Conservation (phyloP, 2,113 vertebrate species). For the Monarcha castaneiventris region DNA sequence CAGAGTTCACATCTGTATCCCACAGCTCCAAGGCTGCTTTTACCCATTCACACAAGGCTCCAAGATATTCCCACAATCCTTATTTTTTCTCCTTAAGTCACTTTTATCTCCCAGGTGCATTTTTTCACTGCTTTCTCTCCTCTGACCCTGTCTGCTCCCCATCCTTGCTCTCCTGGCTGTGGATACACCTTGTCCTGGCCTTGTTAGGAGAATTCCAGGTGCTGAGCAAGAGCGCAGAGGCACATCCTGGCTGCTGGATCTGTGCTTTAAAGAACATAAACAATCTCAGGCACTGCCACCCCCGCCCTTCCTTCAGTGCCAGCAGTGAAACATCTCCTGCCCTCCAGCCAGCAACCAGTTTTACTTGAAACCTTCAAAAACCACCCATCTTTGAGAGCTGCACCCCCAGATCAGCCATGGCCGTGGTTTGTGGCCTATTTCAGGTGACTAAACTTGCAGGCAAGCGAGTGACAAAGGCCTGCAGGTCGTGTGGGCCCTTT, state of each 20-base stretch:
- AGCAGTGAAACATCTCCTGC: neutral
- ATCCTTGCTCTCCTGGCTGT: neutral
- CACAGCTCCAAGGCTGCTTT: neutral
- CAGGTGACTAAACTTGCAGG: neutral
- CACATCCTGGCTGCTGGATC: neutral
- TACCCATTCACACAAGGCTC: neutral
- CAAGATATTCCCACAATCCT: neutral
- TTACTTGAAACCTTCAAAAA: neutral
- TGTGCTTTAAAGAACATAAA: neutral
- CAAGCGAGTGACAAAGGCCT: neutral
- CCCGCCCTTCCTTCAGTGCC: neutral
- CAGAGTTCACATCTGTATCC: fast-evolving
- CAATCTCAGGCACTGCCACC: neutral
- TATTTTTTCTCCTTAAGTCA: neutral
- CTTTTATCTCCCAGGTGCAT: neutral
- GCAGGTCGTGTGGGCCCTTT: neutral
- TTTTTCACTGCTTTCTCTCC: neutral
- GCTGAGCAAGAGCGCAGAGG: neutral
- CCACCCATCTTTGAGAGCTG: neutral
- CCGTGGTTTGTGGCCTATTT: neutral
- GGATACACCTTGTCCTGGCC: neutral
- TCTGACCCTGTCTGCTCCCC: neutral
- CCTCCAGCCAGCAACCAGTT: neutral
- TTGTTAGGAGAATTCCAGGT: neutral
- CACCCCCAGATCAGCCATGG: fast-evolving